Evolutionary conservation across 1,140 invertebrate genomes (phyloP).

Genomic region (Drosophila nikananu): DNA sequence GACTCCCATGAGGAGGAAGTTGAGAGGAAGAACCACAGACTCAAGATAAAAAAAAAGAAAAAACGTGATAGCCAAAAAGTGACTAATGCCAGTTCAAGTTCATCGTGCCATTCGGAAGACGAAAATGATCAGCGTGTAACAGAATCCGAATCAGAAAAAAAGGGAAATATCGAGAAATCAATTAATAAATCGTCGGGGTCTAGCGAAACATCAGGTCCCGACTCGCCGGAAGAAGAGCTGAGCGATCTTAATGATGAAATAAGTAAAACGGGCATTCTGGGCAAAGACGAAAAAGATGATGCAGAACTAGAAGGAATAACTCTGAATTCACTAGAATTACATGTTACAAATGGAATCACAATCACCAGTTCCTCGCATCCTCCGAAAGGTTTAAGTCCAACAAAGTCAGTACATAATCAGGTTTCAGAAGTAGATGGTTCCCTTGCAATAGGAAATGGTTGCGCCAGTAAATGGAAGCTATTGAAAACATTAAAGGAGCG

Average conservation of each 20-base stretch:
- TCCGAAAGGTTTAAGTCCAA: slow-evolving; percentile 7
- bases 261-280: slow-evolving; percentile 85
- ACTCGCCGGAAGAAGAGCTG: slow-evolving; percentile 90
- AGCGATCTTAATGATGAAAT: slow-evolving; percentile 87
- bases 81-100: slow-evolving; percentile 53
- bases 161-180: slow-evolving; percentile 1
- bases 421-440: slow-evolving; percentile 59
- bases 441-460: slow-evolving; percentile 35
- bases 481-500: slow-evolving; percentile 94
- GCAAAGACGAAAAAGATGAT: not conserved
- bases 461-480: slow-evolving; percentile 93
- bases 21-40: not conserved
- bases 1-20: slow-evolving; percentile 22
- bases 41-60: slow-evolving; percentile 36
- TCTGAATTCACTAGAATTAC: not conserved
- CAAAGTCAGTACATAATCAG: slow-evolving; percentile 53
- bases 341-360: not conserved
- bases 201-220: slow-evolving; percentile 94
- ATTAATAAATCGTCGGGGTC: slow-evolving; percentile 88
- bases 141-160: slow-evolving; percentile 2
- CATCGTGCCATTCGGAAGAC: slow-evolving; percentile 66
- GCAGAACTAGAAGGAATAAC: not conserved
- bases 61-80: slow-evolving; percentile 13
- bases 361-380: not conserved
- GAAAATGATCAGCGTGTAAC: slow-evolving; percentile 25